Evolutionary conservation across 2,888 invertebrate species (phyloP).

Genomic region (Drosophila suboccidentalis): DNA sequence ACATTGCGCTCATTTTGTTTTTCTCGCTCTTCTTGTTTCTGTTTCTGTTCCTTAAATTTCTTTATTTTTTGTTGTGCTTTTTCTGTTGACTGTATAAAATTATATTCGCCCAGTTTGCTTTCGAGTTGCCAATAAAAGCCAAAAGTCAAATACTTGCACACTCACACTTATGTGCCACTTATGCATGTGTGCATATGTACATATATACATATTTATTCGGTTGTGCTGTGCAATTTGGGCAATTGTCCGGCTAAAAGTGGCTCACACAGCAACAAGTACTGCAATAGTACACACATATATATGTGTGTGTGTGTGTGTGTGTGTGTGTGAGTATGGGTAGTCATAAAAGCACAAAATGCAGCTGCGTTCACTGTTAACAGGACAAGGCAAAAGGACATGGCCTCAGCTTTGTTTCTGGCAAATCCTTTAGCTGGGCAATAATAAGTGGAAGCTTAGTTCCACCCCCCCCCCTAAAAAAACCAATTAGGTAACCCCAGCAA

Average conservation of each 20-base stretch:
- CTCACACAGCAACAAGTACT: constrained; percentile 23
- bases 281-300: neutral
- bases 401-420: neutral
- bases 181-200: neutral
- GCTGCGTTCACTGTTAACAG: neutral
- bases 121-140: constrained; percentile 49
- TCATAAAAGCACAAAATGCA: constrained; percentile 6
- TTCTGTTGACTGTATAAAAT: constrained; percentile 14
- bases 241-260: constrained; percentile 15
- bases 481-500: neutral
- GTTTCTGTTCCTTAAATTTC: constrained; percentile 1
- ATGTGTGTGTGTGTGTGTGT: constrained; percentile 1
- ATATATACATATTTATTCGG: neutral
- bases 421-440: neutral
- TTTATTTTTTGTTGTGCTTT: neutral
- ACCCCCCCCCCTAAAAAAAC: neutral
- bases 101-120: constrained; percentile 28
- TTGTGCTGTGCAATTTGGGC: constrained; percentile 14
- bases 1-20: constrained; percentile 15
- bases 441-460: neutral
- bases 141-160: constrained; percentile 41
- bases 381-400: neutral
- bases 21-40: constrained; percentile 1
- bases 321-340: neutral
- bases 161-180: constrained; percentile 1